These are phyloP conservation scores for Stigmatopora argus DNA, from an alignment of 2,113 vertebrate species.

Conservation along the genomic window DNA sequence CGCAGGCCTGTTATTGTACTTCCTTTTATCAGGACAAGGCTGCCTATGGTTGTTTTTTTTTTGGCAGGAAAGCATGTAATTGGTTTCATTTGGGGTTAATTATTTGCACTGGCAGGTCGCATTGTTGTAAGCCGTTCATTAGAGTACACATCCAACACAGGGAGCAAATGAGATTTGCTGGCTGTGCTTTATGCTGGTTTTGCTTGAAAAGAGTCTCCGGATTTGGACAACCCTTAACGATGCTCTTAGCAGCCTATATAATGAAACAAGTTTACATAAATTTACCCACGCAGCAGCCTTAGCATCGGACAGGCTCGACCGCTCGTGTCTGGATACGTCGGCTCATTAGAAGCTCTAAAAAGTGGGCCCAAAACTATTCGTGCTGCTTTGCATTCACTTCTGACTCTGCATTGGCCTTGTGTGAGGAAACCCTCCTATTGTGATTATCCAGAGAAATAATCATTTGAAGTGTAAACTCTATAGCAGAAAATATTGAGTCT, in stretches of 20 bases:
- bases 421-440: slow-evolving; percentile 39
- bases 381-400: not conserved
- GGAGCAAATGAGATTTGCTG: slow-evolving; percentile 71
- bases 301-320: slow-evolving; percentile 58
- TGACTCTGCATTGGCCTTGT: slow-evolving; percentile 36
- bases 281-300: slow-evolving; percentile 66
- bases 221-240: slow-evolving; percentile 66
- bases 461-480: too few species aligned
- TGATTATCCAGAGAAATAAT: too few species aligned
- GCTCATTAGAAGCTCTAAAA: slow-evolving; percentile 66
- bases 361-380: slow-evolving; percentile 39
- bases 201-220: slow-evolving; percentile 56
- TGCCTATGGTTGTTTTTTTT: slow-evolving; percentile 31
- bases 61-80: slow-evolving; percentile 70
- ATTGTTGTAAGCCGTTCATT: slow-evolving; percentile 76
- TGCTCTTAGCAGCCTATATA: slow-evolving; percentile 70
- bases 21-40: slow-evolving; percentile 62
- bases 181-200: slow-evolving; percentile 58
- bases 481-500: too few species aligned
- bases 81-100: slow-evolving; percentile 77
- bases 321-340: slow-evolving; percentile 59
- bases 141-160: slow-evolving; percentile 71
- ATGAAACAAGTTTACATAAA: slow-evolving; percentile 75
- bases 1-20: slow-evolving; percentile 50
- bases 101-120: slow-evolving; percentile 75